Base-by-base conservation (phyloP, 2,888 invertebrate genomes). In the Chalcosyrphus nemorum region DNA sequence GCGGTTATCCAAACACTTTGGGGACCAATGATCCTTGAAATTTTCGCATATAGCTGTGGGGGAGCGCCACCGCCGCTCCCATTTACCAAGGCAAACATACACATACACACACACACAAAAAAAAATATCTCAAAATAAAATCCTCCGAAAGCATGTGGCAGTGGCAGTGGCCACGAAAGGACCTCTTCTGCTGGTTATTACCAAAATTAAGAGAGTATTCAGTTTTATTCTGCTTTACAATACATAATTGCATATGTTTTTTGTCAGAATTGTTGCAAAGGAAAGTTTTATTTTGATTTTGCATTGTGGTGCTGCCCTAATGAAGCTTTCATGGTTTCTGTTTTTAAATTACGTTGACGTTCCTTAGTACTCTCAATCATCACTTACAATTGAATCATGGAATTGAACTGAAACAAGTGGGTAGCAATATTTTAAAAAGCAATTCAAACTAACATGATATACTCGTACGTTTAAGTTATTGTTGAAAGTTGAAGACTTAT, bases 1-100 rank as follows among this genome's bases (percentile, higher is more conserved):
- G 82, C 66, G 82, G 82, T 82, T 82, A 78, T 68, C 77, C 82
- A 72, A 68, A 72, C 72, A 68, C 72, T 82, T 82, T 77, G 72
- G 13, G 32, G 54, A 68, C 54, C 82, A 82, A 82, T 82, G 82
- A 78, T 72, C 82, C 77, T 77, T 81, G 71, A 81, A 76, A 81
- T 81, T 66, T 56, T 65, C 77, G 19, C 61, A 70, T 81, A 63
- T 19, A 65, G 59, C 41, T 35, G 27, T 21, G 24, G 47, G 41
- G 32, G 29, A 4, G 52, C 56, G 29, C n/a, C n/a, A n/a, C n/a
- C n/a, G n/a, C n/a, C n/a, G 9, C 32, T 32, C 38, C 38, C 43
- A 65, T 74, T 65, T 74, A 59, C 32, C 11, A 17, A 63, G 29
- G 24, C 56, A 65, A 78, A 66, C 15, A n/a, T n/a, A n/a, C n/a